phyloP scores from a whole-genome alignment of 2,797 vertebrate genomes.

The Podarcis lilfordi region DNA sequence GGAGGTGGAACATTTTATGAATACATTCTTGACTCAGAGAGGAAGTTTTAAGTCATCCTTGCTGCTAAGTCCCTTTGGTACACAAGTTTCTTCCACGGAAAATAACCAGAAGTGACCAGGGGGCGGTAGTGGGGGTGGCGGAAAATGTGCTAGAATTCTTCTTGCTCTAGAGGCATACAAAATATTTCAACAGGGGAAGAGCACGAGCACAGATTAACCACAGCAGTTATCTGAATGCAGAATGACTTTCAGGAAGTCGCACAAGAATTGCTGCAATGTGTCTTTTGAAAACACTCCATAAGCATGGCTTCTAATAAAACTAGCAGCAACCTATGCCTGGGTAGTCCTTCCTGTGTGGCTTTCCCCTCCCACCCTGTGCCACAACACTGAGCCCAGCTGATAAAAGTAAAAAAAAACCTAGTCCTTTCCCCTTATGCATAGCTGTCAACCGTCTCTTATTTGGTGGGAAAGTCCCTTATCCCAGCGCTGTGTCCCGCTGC shows the following conservation, averaged over 20 bases:
- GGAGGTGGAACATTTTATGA: background rate
- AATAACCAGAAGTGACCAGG: background rate
- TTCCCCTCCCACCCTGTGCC: background rate
- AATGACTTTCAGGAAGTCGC: background rate
- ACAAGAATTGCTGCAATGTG: background rate
- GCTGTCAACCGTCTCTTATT: too few relatives aligned
- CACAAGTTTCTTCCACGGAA: background rate
- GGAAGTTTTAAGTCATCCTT: background rate
- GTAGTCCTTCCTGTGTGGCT: background rate
- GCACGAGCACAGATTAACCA: background rate
- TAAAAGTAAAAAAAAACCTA: too few relatives aligned
- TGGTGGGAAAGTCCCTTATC: too few relatives aligned
- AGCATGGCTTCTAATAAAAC: background rate
- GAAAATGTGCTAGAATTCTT: background rate
- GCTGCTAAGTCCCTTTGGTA: background rate
- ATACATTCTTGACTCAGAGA: background rate
- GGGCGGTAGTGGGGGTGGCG: fast-evolving
- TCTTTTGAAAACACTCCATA: background rate
- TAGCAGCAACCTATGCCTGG: background rate
- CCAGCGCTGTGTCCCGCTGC: too few relatives aligned
- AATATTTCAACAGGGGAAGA: background rate
- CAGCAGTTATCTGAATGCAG: background rate
- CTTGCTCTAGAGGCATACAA: background rate
- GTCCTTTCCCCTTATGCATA: too few relatives aligned
- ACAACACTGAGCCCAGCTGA: background rate